Evolutionary conservation across 2,113 vertebrate genomes (phyloP), one percentile per base, ranked within the genome.

Genomic region (Dromiciops gliroides): DNA sequence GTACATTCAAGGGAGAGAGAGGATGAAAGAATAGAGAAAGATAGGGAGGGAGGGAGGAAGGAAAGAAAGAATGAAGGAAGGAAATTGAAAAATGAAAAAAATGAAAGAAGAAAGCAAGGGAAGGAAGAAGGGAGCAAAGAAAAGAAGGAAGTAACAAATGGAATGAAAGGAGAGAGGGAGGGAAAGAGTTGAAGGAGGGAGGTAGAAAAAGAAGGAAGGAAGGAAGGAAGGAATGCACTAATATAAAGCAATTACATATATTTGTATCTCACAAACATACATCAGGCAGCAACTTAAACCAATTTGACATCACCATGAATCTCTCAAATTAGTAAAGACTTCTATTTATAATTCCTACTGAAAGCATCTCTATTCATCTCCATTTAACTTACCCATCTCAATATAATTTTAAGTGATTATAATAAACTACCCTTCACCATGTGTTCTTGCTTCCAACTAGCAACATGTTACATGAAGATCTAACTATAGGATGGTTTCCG

Each of bases 281-380:
- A 83, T 83, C 67, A 60, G 51, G 50, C 6, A 51, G 37, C 31
- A 89, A 89, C 48, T 91, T 47, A 37, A 96, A 14, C 91, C 94
- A 2, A 44, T 89, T 14, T 95, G 50, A 2, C 0, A 0, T 51
- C 49, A 75, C 51, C 48, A 7, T 83, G n/a, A 89, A 53, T 92
- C 50, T 93, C 83, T 48, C 2, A 10, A 26, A 96, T 88, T 52
- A 95, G 90, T 91, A 25, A 97, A 93, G 24, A 83, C 5, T 60
- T 6, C 16, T 44, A 8, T 83, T 44, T 44, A 0, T 23, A 14
- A 48, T 1, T 48, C 48, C 2, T 50, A 49, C 44, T 4, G 91
- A 23, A 94, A 25, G 28, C 48, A 89, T 51, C 37, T 44, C 0
- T 50, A 0, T 88, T 50, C 90, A 44, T 95, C 14, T 2, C 0